Evolutionary conservation across 2,113 vertebrate species (phyloP).

Genomic region (Anas platyrhynchos): DNA sequence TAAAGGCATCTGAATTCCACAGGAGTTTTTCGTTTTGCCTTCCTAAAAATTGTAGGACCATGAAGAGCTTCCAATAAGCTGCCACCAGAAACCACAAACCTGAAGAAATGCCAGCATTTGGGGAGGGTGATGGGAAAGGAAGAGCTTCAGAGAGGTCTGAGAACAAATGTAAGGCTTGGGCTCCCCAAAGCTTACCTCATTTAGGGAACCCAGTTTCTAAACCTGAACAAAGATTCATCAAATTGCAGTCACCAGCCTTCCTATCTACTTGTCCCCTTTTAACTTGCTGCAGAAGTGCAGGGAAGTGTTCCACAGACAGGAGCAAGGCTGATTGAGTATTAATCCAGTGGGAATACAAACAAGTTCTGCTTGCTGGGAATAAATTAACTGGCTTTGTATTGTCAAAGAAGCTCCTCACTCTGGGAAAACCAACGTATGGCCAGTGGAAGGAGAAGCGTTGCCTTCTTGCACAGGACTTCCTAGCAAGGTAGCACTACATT

Average conservation of each 20-base stretch:
- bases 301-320: not conserved
- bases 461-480: not conserved
- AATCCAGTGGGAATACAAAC: not conserved
- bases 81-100: not conserved
- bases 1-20: not conserved
- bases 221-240: not conserved
- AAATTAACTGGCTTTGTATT: not conserved
- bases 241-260: not conserved
- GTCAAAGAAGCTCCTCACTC: not conserved
- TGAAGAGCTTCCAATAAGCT: not conserved
- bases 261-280: not conserved
- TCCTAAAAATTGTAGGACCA: not conserved
- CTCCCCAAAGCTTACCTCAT: not conserved
- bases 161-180: not conserved
- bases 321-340: rapidly evolving
- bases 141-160: not conserved
- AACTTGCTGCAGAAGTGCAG: not conserved
- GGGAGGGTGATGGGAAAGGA: rapidly evolving
- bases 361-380: not conserved
- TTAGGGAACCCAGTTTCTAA: not conserved
- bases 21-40: not conserved
- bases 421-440: not conserved
- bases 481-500: not conserved
- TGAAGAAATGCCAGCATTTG: not conserved
- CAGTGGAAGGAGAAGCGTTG: not conserved